These are phyloP conservation scores for Zaprionus camerounensis DNA, from an alignment of 1,140 invertebrate species.

Conservation along the genomic window DNA sequence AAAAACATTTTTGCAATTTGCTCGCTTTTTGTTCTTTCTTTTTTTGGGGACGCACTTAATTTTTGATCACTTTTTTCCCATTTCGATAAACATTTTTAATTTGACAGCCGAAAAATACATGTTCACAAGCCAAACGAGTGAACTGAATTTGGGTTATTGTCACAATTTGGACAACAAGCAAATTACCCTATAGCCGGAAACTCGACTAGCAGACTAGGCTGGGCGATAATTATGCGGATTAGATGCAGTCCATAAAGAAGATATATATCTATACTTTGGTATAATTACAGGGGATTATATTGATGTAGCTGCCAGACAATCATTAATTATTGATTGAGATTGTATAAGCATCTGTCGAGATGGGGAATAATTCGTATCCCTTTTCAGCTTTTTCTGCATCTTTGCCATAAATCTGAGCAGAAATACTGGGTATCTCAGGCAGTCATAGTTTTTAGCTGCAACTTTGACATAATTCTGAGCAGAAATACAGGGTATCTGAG, in stretches of 20 bases:
- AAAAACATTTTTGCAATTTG: conserved; percentile 36
- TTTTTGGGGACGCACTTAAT: conserved; percentile 23
- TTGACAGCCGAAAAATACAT: conserved; percentile 27
- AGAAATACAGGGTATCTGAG: conserved; percentile 7
- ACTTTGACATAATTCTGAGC: no score
- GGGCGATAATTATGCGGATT: neutral
- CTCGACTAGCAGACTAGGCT: neutral
- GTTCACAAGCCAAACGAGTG: conserved; percentile 14
- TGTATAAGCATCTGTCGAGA: neutral
- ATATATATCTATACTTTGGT: neutral
- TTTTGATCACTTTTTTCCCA: conserved; percentile 63
- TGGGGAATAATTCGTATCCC: no score
- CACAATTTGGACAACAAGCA: conserved; percentile 15
- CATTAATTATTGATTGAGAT: conserved; percentile 1
- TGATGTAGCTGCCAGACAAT: neutral
- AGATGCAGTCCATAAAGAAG: neutral
- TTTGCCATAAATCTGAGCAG: neutral
- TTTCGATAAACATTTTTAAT: conserved; percentile 39
- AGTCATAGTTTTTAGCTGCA: neutral
- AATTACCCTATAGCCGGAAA: conserved; percentile 11
- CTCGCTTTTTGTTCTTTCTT: conserved; percentile 8
- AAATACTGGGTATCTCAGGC: neutral
- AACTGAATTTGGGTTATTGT: conserved; percentile 24
- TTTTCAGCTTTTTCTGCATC: neutral
- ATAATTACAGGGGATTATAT: neutral